Evolutionary conservation across 1,140 invertebrate genomes (phyloP).

Genomic region (Ditylenchus dipsaci): DNA sequence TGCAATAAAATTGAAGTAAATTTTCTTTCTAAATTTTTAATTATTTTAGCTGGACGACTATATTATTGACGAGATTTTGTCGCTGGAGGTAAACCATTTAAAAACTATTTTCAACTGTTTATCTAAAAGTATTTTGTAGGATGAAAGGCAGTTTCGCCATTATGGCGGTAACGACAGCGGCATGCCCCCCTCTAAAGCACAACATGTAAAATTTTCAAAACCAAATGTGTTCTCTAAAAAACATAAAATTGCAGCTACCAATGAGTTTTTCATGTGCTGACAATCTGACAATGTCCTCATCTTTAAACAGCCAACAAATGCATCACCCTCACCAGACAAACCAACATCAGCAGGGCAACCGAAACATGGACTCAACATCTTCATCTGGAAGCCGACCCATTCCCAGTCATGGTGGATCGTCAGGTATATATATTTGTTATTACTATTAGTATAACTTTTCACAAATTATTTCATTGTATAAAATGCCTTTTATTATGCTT

Average conservation of each 20-base stretch:
- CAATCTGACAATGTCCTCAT: conserved; percentile 22
- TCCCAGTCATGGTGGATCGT: conserved; percentile 7
- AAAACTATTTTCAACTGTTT: no score
- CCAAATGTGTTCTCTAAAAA: neutral
- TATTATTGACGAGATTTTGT: conserved; percentile 56
- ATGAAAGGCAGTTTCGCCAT: conserved; percentile 37
- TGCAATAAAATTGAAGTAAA: no score
- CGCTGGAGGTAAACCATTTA: conserved; percentile 27
- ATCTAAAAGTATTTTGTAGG: neutral
- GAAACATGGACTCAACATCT: neutral
- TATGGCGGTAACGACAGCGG: conserved; percentile 6
- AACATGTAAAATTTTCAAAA: neutral
- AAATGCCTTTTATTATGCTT: no score
- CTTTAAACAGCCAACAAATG: conserved; percentile 6
- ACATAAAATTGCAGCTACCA: conserved; percentile 26
- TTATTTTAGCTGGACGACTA: conserved; percentile 48
- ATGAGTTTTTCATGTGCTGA: conserved; percentile 39
- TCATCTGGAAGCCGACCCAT: conserved; percentile 12
- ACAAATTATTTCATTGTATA: no score
- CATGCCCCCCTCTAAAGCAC: neutral
- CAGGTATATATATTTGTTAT: conserved; percentile 6
- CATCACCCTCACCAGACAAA: neutral
- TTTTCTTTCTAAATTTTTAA: no score
- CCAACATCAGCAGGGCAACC: neutral
- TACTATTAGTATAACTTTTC: no score